These are phyloP conservation scores for Hemaris fuciformis DNA, from an alignment of 2,888 invertebrate genomes.

Conservation along the genomic window DNA sequence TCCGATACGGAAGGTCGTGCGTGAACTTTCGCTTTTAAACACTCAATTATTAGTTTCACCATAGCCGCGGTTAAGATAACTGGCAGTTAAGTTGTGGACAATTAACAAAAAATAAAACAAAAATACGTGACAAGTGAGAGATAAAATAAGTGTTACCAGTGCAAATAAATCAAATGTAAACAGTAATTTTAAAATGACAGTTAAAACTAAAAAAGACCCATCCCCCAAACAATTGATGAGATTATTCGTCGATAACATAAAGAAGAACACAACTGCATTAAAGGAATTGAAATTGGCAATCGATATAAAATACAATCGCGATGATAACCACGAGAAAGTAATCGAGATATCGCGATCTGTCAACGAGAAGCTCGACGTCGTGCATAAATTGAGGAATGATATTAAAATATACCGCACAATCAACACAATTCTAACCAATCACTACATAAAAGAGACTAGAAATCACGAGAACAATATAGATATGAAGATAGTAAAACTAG, in stretches of 20 bases:
- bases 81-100: not conserved
- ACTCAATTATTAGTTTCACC: conserved; percentile 3
- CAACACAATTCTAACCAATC: conserved; percentile 72
- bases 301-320: conserved; percentile 46
- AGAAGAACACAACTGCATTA: conserved; percentile 66
- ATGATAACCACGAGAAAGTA: conserved; percentile 52
- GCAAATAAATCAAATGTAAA: not conserved
- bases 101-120: not conserved
- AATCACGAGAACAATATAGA: conserved; percentile 64
- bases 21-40: conserved; percentile 14
- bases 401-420: conserved; percentile 74
- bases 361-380: conserved; percentile 72
- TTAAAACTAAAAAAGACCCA: conserved; percentile 43
- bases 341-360: conserved; percentile 61
- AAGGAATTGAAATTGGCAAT: conserved; percentile 58
- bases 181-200: conserved; percentile 40
- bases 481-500: conserved; percentile 59
- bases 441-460: conserved; percentile 68
- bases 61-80: conserved; percentile 1
- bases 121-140: not conserved
- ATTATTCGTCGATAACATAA: conserved; percentile 56
- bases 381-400: conserved; percentile 69
- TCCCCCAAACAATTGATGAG: conserved; percentile 52
- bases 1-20: conserved; percentile 12
- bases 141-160: conserved; percentile 19